phyloP scores from a whole-genome alignment of 2,113 vertebrate species.

The Cathartes aura region DNA sequence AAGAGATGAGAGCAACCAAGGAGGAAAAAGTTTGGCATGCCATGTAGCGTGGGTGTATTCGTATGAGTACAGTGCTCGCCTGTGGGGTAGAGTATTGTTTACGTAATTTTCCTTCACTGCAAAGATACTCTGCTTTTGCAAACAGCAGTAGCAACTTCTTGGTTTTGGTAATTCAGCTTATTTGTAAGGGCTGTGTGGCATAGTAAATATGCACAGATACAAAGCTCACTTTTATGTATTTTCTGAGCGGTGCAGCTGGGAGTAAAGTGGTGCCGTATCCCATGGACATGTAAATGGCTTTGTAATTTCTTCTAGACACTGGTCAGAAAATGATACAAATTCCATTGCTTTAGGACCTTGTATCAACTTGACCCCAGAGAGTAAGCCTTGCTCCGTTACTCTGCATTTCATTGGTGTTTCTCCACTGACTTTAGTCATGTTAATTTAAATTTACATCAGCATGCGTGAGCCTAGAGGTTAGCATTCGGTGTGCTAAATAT shows the following conservation, averaged over 20 bases:
- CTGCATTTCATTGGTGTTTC: not conserved
- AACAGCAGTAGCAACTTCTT: not conserved
- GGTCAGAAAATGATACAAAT: not conserved
- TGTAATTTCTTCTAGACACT: not conserved
- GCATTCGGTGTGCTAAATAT: not conserved
- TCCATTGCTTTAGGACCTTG: not conserved
- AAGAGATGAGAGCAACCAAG: not conserved
- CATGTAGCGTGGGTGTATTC: not conserved
- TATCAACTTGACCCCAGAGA: not conserved
- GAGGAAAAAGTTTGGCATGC: not conserved
- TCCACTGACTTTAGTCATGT: not conserved
- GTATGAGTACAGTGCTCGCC: not conserved
- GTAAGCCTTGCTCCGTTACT: not conserved
- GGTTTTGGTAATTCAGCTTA: not conserved
- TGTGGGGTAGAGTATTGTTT: not conserved
- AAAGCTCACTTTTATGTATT: not conserved
- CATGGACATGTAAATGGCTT: not conserved
- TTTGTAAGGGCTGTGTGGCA: not conserved
- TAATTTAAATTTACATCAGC: not conserved
- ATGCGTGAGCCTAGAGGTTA: not conserved
- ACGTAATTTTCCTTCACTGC: not conserved
- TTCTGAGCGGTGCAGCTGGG: not conserved
- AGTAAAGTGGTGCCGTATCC: not conserved
- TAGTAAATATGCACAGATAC: not conserved
- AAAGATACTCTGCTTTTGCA: not conserved